Conservation (phyloP, 2,113 vertebrate genomes). For the Nothobranchius furzeri region DNA sequence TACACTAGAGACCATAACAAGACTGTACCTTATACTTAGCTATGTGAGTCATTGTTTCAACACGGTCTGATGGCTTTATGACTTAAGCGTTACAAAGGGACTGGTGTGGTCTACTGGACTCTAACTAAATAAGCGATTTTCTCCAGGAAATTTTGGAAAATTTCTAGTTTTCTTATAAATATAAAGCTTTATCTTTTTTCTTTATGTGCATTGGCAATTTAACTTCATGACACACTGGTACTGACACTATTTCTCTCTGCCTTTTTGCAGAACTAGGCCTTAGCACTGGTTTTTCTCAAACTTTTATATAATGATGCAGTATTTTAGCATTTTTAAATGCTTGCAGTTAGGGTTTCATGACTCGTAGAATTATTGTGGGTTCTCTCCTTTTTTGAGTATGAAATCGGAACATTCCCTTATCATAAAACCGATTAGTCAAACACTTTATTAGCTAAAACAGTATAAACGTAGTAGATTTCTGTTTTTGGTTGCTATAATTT, state of each 20-base stretch:
- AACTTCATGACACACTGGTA: not conserved
- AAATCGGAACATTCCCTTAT: not conserved
- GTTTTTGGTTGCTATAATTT: not conserved
- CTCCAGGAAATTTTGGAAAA: not conserved
- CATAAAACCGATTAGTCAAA: no score
- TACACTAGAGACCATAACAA: conserved; percentile 2
- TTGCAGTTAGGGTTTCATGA: not conserved
- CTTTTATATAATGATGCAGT: conserved; percentile 7
- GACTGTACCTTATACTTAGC: conserved; percentile 17
- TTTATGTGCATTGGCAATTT: not conserved
- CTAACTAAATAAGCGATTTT: not conserved
- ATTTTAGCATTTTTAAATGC: conserved; percentile 11
- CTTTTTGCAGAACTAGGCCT: conserved; percentile 7
- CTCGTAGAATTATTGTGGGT: not conserved
- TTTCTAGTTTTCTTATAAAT: not conserved
- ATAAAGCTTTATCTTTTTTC: not conserved
- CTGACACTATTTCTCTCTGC: not conserved
- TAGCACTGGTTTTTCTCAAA: not conserved
- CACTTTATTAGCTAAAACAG: not conserved
- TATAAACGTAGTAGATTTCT: not conserved
- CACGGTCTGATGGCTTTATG: conserved; percentile 32
- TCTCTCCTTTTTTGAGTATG: not conserved
- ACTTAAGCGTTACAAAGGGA: conserved; percentile 27
- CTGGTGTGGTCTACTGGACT: not conserved
- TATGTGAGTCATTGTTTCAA: conserved; percentile 21